Conservation (phyloP, 1,140 invertebrate species). For the Lepidurus couesii region DNA sequence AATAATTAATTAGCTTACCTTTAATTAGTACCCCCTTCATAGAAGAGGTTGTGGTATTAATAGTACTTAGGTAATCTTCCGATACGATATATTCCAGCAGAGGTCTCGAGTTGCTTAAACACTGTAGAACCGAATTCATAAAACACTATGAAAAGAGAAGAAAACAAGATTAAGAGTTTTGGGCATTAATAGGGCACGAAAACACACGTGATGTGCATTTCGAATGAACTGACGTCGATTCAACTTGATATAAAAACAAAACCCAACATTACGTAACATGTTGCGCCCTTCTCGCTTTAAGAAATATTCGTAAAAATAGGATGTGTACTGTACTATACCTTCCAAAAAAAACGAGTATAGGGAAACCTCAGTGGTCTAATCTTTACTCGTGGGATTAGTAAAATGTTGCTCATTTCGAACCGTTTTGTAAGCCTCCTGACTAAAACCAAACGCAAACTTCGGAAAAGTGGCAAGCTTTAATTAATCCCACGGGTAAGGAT, state of each 20-base stretch:
- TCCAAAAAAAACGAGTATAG: no score
- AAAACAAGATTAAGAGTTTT: slow-evolving; percentile 25
- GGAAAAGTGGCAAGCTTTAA: no score
- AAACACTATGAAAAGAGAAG: slow-evolving; percentile 62
- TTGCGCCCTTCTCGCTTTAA: no score
- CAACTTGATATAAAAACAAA: not conserved
- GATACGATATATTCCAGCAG: slow-evolving; percentile 67
- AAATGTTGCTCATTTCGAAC: no score
- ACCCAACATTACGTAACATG: no score
- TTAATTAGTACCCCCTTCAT: slow-evolving; percentile 78
- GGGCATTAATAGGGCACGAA: not conserved
- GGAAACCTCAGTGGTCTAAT: no score
- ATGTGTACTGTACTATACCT: no score
- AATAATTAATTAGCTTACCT: slow-evolving; percentile 47
- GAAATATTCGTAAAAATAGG: no score
- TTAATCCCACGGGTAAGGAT: no score
- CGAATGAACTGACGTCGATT: not conserved
- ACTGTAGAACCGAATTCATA: slow-evolving; percentile 95
- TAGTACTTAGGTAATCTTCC: slow-evolving; percentile 60
- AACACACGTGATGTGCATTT: not conserved
- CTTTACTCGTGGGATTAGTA: no score
- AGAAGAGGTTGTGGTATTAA: slow-evolving; percentile 67
- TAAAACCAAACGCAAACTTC: no score
- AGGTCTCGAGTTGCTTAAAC: slow-evolving; percentile 77
- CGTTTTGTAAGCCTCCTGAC: no score